phyloP scores from a whole-genome alignment of 2,113 vertebrate genomes.

The Solea solea region DNA sequence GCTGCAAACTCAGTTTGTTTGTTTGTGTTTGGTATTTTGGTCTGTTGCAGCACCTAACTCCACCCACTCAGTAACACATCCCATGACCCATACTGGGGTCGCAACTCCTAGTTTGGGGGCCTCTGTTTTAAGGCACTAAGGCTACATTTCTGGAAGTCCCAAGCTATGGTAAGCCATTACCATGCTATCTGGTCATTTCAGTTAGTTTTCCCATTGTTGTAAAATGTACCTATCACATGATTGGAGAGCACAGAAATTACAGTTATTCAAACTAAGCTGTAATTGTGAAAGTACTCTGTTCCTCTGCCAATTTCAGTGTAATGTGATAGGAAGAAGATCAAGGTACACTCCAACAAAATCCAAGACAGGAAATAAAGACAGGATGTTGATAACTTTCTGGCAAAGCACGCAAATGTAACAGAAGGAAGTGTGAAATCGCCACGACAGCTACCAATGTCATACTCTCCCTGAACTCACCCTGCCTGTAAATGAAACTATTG shows the following conservation, averaged over 20 bases:
- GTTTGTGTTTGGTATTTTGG: too few species aligned
- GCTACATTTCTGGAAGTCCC: too few species aligned
- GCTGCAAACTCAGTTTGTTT: too few species aligned
- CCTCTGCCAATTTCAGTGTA: background rate
- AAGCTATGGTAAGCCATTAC: too few species aligned
- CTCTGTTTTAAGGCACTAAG: too few species aligned
- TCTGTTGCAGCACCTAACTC: too few species aligned
- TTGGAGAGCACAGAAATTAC: conserved; percentile 56
- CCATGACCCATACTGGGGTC: too few species aligned
- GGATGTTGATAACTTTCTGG: background rate
- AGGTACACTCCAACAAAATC: background rate
- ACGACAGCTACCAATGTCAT: conserved; percentile 25
- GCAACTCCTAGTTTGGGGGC: too few species aligned
- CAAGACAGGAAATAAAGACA: background rate
- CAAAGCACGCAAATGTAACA: background rate
- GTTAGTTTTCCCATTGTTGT: conserved; percentile 29
- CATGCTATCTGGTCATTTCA: conserved; percentile 28
- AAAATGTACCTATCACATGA: conserved; percentile 7
- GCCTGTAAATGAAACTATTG: conserved; percentile 53
- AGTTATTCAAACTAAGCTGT: conserved; percentile 52
- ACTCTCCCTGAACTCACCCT: background rate
- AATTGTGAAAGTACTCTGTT: conserved; percentile 43
- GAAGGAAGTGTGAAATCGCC: background rate
- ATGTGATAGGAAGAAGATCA: background rate
- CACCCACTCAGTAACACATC: too few species aligned